Base-by-base conservation (phyloP, 2,797 vertebrate species). In the Micromesistius poutassou region DNA sequence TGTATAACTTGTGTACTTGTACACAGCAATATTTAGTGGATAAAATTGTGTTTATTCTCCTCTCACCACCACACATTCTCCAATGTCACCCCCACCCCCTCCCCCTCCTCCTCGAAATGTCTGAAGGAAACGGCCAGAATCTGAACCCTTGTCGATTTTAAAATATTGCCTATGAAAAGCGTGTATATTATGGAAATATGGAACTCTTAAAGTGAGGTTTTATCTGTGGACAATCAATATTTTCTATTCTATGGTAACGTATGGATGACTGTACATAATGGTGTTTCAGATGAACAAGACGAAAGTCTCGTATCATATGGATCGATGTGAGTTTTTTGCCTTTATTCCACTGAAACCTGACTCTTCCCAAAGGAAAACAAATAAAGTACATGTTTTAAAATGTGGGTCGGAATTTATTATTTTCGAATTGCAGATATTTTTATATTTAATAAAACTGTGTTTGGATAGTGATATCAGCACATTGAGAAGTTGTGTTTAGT, bases 171-270 rank as follows among this genome's bases (percentile, higher is more conserved):
- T 31, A 68, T 22, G 77, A 75, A 28, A 62, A 68, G 55, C 25
- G 9, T 68, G 62, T 68, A 68, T 28, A 68, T 68, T 68, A 68
- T 68, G 62, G 62, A 68, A 28, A 8, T 28, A 68, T 62, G 55
- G 55, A 62, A 13, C 76, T 84, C 46, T 80, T 92, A 85, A 91
- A 86, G 88, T 62, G 33, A 89, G 76, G 91, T 89, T 90, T 89
- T 91, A 90, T 91, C 92, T 93, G 91, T 89, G 89, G 93, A 93
- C 92, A 94, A 92, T 94, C 91, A 85, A 86, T 92, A 90, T 93
- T 93, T 94, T 93, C 80, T 92, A 90, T 88, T 79, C 86, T 85
- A 85, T 93, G 80, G 84, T 89, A 87, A 86, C 84, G 85, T 89
- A 87, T 86, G 87, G 83, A 89, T 89, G 90, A 91, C 78, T 90